phyloP scores from a whole-genome alignment of 2,888 invertebrate species.

The Mesorhabditis spiculigera region DNA sequence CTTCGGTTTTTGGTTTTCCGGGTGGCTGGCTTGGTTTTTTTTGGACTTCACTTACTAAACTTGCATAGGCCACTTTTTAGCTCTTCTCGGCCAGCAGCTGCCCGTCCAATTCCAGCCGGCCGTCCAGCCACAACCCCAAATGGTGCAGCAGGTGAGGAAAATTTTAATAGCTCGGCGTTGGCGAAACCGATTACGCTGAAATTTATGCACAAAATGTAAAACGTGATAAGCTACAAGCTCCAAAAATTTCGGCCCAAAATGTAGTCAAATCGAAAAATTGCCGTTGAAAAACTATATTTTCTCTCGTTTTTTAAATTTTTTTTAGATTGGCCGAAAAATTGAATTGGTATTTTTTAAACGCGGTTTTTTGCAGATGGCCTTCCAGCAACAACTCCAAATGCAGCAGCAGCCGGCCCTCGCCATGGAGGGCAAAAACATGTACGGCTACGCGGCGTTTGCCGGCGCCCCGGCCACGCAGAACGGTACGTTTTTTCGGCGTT shows the following conservation, averaged over 20 bases:
- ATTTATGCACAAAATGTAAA: no score
- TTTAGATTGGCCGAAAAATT: neutral
- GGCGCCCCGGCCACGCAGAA: neutral
- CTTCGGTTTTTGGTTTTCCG: no score
- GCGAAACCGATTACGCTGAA: no score
- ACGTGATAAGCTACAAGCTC: no score
- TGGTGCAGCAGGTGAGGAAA: neutral
- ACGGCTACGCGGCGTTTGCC: neutral
- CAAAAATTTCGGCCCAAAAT: no score
- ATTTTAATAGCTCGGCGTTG: no score
- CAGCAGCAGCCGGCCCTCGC: constrained; percentile 15
- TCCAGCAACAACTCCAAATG: neutral
- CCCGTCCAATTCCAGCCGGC: constrained; percentile 3
- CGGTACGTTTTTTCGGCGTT: neutral
- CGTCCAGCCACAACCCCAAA: constrained; percentile 3
- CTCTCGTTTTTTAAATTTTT: neutral
- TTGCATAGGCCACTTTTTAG: neutral
- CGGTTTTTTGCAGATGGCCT: neutral
- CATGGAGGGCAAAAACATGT: constrained; percentile 4
- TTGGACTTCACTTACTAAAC: neutral
- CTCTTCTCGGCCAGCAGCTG: constrained; percentile 5
- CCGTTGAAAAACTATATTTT: no score
- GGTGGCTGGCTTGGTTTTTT: neutral
- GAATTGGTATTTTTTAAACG: neutral
- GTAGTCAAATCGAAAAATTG: no score